Base-by-base conservation (phyloP, 2,888 invertebrate species). In the Peribatodes rhomboidaria region DNA sequence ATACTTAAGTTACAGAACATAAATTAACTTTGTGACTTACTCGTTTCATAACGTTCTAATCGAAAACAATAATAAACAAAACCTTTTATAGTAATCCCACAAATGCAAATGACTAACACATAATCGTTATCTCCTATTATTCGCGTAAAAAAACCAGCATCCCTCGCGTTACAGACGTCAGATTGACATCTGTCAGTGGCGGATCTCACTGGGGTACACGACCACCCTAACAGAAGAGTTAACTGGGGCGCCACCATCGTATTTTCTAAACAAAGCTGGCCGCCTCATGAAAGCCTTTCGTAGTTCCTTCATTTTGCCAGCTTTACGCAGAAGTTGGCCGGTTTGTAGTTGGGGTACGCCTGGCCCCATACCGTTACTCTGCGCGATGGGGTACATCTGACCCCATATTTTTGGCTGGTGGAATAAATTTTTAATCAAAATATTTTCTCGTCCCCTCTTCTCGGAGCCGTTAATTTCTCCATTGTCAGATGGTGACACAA, bases 341-440 rank as follows among this genome's bases (percentile, higher is more conserved):
- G 11, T 35, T 16, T 33, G 14, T 35, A 20, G 8, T 18, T 49
- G 7, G 49, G 50, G 50, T 35, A 35, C 41, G 33, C 22, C 39
- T 52, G 60, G 56, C 65, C 60, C 60, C 56, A 58, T 61, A 65
- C 46, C 41, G 53, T 53, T 22, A 57, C 54, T 47, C n/a, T 11
- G 33, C 27, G 49, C 55, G 71, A 75, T 69, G 74, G 80, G 81
- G 80, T 75, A 64, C 65, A 67, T 56, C 63, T 80, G 85, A 87
- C 88, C 86, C 85, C 82, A 82, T 77, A 79, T 82, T 79, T 83
- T 80, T 77, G 69, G 75, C 84, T 84, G 84, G 87, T 80, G 76
- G 83, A 86, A 88, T 92, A 89, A 87, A 90, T 90, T 91, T 91
- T 91, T 92, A 92, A 92, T 92, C 92, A 91, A 91, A 92, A 92